A percentile compares a stretch with the other conserved stretches of the same genome.
Evolutionary conservation across 2,797 vertebrate genomes (phyloP).

Genomic region (Furcifer pardalis): DNA sequence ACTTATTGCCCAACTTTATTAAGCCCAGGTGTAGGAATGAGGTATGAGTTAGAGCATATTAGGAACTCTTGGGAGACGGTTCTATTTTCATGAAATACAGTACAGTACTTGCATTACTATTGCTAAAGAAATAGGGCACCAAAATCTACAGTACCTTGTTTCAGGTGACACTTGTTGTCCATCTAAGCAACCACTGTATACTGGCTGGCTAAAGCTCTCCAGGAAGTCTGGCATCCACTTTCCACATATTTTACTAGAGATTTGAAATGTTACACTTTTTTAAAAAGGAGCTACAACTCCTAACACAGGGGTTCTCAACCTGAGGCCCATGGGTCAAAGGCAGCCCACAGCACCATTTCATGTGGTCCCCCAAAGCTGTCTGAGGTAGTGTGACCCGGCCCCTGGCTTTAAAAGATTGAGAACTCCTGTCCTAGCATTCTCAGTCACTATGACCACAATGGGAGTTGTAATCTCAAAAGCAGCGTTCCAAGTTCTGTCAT

Average conservation of each 20-base stretch:
- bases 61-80: background rate
- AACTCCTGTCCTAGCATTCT: no score
- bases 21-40: slow-evolving; percentile 18
- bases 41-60: background rate
- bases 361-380: no score
- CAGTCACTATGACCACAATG: no score
- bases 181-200: background rate
- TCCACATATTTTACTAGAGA: background rate
- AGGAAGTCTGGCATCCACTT: no score
- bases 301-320: no score
- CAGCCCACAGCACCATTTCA: no score
- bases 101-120: background rate
- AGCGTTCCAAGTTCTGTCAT: background rate
- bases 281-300: background rate
- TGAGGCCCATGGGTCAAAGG: no score
- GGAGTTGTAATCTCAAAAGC: background rate
- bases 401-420: no score
- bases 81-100: background rate
- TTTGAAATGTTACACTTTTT: background rate
- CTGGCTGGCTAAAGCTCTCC: background rate
- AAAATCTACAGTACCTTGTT: background rate
- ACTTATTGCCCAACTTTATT: slow-evolving; percentile 6
- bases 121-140: background rate
- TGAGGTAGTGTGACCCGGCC: no score
- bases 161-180: background rate